Conservation (phyloP, 1,140 invertebrate species). For the Bombus difficillimus region DNA sequence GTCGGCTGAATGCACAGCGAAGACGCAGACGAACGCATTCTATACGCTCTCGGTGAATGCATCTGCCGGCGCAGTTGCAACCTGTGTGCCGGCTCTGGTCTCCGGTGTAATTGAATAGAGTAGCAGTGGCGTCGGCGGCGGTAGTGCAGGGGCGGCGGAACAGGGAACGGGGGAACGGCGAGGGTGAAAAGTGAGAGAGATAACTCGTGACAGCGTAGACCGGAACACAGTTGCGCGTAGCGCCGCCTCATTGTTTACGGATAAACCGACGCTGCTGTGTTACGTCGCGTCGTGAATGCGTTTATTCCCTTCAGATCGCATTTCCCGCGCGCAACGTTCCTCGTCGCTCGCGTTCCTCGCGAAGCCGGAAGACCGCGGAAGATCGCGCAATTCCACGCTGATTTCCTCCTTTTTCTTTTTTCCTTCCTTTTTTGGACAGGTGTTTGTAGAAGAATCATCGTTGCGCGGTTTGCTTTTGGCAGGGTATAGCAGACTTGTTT, state of each 20-base stretch:
- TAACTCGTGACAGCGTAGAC: conserved; percentile 46
- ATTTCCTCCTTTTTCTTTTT: not conserved
- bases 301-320: conserved; percentile 33
- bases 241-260: conserved; percentile 52
- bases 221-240: conserved; percentile 37
- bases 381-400: not conserved
- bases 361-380: no score
- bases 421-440: not conserved
- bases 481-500: no score
- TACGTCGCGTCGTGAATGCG: conserved; percentile 36
- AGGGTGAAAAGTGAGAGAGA: conserved; percentile 42
- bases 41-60: conserved; percentile 37
- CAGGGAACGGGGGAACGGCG: not conserved
- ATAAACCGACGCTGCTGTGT: conserved; percentile 53
- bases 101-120: conserved; percentile 71
- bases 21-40: conserved; percentile 23
- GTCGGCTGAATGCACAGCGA: conserved; percentile 29
- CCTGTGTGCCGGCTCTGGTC: conserved; percentile 44
- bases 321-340: not conserved
- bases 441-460: no score
- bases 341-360: not conserved
- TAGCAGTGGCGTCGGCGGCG: conserved; percentile 34
- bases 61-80: conserved; percentile 37
- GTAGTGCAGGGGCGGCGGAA: not conserved
- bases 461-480: no score